These are phyloP conservation scores for Pelobates fuscus DNA, from an alignment of 2,113 vertebrate genomes.

Conservation along the genomic window DNA sequence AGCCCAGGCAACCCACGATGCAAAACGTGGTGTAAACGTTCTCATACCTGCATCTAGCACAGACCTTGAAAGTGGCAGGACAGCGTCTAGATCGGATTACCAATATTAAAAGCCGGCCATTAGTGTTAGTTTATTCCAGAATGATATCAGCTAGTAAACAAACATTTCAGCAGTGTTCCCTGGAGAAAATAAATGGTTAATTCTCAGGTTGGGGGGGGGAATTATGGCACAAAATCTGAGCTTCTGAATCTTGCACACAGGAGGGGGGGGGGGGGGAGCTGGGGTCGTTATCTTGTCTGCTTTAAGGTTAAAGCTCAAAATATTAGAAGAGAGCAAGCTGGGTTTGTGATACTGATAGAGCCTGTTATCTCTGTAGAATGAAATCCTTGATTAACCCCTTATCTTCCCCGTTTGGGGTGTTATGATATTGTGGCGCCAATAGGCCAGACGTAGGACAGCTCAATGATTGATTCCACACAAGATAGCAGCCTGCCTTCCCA, in stretches of 20 bases:
- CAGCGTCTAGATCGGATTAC: no score
- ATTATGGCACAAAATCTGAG: constrained; percentile 17
- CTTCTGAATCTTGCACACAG: constrained; percentile 6
- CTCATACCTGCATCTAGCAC: no score
- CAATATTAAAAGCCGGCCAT: no score
- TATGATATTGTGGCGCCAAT: constrained; percentile 89
- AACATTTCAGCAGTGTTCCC: no score
- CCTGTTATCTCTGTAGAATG: constrained; percentile 73
- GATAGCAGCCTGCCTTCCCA: constrained; percentile 85
- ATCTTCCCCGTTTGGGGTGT: constrained; percentile 83
- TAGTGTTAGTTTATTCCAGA: no score
- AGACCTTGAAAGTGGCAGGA: no score
- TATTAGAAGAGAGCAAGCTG: constrained; percentile 43
- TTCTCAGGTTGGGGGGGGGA: neutral
- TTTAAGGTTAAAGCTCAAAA: constrained; percentile 37
- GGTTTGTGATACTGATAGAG: constrained; percentile 52
- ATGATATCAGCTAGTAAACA: no score
- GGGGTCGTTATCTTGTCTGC: constrained; percentile 44
- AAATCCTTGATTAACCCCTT: constrained; percentile 82
- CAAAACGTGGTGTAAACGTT: no score
- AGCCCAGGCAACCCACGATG: no score
- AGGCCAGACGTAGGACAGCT: constrained; percentile 89
- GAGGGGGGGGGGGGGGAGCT: fast-evolving
- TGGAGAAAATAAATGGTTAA: no score
- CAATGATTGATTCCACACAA: constrained; percentile 95